Base-by-base conservation (phyloP, 2,113 vertebrate genomes). In the Chionodraco myersi region DNA sequence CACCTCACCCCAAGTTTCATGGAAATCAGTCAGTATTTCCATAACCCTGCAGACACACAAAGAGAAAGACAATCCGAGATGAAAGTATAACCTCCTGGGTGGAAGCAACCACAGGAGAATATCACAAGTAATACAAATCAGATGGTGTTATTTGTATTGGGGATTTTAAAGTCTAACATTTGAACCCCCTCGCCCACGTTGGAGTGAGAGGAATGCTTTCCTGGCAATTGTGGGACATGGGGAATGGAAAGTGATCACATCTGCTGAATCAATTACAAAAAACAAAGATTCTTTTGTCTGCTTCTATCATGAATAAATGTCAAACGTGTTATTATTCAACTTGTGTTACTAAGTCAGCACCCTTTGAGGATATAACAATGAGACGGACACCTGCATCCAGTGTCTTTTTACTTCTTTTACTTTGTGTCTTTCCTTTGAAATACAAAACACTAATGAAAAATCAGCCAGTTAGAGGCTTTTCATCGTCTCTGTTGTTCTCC, bases 211-310 rank as follows among this genome's bases (percentile, higher is more conserved):
- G 34, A 86, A 79, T 74, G 65, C 5, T 61, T 76, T 80, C 77
- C 36, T 91, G 88, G 84, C 78, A 59, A 59, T 8, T 0, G 2
- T 30, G 18, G 75, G 21, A 59, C 3, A 12, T 23, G 52, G 6
- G 48, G 59, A 63, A 72, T 67, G 73, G 72, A 89, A 89, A 92
- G 78, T 77, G 79, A 86, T 79, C 70, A 45, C 81, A 86, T 87
- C 71, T 90, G 80, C 41, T 77, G 65, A 72, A 61, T 8, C 51
- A 60, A 74, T 53, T 44, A n/a, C n/a, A 72, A 52, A 63, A 72
- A 60, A 21, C 81, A 67, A 21, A 44, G 49, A 81, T 84, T 80
- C 65, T 72, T 80, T 86, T 34, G 72, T 86, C 18, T 44, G 26
- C 49, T 60, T 47, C 36, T 8, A 30, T 74, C 14, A 8, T 15